phyloP scores from a whole-genome alignment of 2,113 vertebrate genomes.

The Petaurus breviceps region DNA sequence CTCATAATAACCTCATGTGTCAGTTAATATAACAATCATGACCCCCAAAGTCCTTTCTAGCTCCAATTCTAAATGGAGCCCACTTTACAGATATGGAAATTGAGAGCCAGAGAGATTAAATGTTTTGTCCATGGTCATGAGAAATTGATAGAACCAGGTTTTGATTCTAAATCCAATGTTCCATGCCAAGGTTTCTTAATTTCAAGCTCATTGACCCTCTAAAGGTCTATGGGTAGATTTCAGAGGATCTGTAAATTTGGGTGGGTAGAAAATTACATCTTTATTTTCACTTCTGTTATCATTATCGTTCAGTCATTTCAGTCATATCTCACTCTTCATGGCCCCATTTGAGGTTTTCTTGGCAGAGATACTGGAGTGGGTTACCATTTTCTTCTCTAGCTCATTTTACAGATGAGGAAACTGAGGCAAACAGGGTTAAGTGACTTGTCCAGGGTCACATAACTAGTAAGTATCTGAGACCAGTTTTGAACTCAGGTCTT shows the following conservation, averaged over 20 bases:
- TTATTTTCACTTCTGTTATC: background rate
- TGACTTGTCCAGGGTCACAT: too few species aligned
- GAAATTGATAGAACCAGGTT: background rate
- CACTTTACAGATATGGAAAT: background rate
- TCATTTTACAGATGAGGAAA: too few species aligned
- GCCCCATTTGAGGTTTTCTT: too few species aligned
- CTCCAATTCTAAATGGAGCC: background rate
- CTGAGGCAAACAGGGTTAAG: too few species aligned
- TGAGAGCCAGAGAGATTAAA: background rate
- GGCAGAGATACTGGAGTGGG: too few species aligned
- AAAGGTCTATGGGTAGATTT: too few species aligned
- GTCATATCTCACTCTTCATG: too few species aligned
- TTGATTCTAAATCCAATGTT: background rate
- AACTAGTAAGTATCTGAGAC: too few species aligned
- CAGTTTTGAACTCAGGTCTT: too few species aligned
- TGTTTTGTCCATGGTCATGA: background rate
- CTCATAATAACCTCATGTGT: background rate
- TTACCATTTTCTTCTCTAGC: too few species aligned
- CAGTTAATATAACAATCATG: background rate
- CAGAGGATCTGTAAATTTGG: background rate
- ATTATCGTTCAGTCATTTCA: too few species aligned
- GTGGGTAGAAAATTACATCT: background rate
- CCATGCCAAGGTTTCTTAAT: background rate
- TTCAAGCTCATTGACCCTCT: background rate
- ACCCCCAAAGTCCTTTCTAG: background rate